A percentile compares a stretch with the other conserved stretches of the same genome.
These are phyloP conservation scores for Helicoverpa zea DNA, from an alignment of 1,140 invertebrate species.

Conservation along the genomic window DNA sequence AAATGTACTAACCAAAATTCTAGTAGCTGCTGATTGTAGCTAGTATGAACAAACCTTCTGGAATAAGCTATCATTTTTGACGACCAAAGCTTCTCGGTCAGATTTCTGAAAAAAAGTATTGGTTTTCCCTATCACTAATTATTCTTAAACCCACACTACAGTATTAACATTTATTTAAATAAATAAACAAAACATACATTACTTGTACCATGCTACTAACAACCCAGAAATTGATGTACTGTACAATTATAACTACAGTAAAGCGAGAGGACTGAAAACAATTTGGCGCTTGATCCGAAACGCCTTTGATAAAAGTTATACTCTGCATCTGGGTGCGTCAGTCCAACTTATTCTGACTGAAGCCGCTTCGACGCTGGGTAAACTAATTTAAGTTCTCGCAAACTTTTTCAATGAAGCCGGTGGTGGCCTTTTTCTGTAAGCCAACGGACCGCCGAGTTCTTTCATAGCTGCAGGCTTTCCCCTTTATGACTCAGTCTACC, in stretches of 20 bases:
- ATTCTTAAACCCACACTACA: too few species aligned
- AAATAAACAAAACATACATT: not conserved
- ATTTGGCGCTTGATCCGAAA: slow-evolving; percentile 1
- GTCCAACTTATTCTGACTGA: slow-evolving; percentile 2
- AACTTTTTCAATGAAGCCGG: slow-evolving; percentile 64
- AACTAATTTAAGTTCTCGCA: slow-evolving; percentile 63
- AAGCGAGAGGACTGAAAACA: slow-evolving; percentile 17
- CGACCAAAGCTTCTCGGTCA: too few species aligned
- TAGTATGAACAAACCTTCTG: too few species aligned
- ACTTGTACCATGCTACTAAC: not conserved
- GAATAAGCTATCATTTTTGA: too few species aligned
- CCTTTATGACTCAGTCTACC: not conserved
- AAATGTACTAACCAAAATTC: too few species aligned
- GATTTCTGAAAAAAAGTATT: too few species aligned
- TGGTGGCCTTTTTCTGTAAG: slow-evolving; percentile 44
- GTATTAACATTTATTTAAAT: too few species aligned
- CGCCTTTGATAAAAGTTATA: slow-evolving; percentile 34
- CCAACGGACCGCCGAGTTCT: slow-evolving; percentile 14
- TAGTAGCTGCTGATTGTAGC: too few species aligned
- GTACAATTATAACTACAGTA: not conserved
- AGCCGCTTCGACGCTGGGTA: slow-evolving; percentile 24
- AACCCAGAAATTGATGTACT: too few species aligned
- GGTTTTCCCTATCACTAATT: too few species aligned
- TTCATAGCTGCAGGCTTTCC: not conserved
- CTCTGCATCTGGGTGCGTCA: not conserved